These are phyloP conservation scores for Tragelaphus strepsiceros DNA, from an alignment of 2,113 vertebrate genomes.

Conservation along the genomic window DNA sequence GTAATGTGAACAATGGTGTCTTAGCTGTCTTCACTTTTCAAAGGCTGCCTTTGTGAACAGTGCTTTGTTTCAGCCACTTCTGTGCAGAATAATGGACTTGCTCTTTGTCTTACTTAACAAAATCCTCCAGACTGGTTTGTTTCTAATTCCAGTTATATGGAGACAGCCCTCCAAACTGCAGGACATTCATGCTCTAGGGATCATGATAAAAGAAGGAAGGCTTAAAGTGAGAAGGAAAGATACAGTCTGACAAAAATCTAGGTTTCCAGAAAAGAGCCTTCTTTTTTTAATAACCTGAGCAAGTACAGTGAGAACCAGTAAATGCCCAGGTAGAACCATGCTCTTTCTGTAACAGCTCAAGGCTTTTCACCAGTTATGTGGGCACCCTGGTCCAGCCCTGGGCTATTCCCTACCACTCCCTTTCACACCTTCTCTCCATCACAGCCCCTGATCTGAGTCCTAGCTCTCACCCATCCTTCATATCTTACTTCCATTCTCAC, in stretches of 20 bases:
- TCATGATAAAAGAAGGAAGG: background rate
- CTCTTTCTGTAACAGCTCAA: background rate
- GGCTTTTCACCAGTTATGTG: background rate
- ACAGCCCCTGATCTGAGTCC: background rate
- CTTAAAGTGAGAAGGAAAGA: background rate
- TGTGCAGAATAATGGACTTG: conserved; percentile 45
- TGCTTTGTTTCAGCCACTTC: conserved; percentile 31
- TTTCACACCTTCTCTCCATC: background rate
- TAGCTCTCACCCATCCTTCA: background rate
- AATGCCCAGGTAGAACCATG: background rate
- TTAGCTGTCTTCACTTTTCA: conserved; percentile 57
- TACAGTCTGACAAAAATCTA: background rate
- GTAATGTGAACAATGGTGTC: conserved; percentile 2
- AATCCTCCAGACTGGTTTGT: background rate
- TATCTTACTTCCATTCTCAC: background rate
- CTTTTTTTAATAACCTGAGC: background rate
- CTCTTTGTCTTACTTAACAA: background rate
- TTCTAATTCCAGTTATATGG: conserved; percentile 17
- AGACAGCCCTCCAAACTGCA: conserved; percentile 1
- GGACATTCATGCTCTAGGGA: background rate
- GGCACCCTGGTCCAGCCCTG: background rate
- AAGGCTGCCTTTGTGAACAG: conserved; percentile 36
- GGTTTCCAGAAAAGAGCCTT: background rate
- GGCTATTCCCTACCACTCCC: too few species aligned
- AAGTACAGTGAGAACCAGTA: background rate